A percentile compares a stretch with the other conserved stretches of the same genome.
These are phyloP conservation scores for Dermolepida albohirtum DNA, from an alignment of 2,888 invertebrate genomes.

Conservation along the genomic window DNA sequence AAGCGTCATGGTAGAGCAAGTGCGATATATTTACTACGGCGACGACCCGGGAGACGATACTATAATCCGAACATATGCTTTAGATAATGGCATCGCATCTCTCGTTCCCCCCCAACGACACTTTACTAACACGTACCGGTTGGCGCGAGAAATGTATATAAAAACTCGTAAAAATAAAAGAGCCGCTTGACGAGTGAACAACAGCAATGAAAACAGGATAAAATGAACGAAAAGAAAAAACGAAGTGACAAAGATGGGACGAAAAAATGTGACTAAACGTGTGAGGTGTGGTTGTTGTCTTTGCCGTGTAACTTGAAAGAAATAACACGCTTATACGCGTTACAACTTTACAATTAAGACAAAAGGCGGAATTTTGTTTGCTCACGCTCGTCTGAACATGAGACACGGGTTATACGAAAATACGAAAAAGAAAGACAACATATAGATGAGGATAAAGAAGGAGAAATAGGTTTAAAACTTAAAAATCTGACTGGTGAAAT, in stretches of 20 bases:
- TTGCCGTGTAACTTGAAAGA: not conserved
- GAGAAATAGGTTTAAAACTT: too few species aligned
- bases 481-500: too few species aligned
- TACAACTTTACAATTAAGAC: conserved; percentile 53
- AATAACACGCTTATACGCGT: conserved; percentile 47
- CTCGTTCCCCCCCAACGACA: conserved; percentile 10
- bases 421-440: too few species aligned
- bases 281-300: conserved; percentile 52
- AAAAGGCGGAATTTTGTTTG: conserved; percentile 37
- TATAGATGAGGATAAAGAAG: too few species aligned
- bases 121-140: conserved; percentile 48
- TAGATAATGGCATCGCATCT: conserved; percentile 54
- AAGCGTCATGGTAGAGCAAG: conserved; percentile 36
- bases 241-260: too few species aligned
- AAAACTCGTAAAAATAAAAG: conserved; percentile 52
- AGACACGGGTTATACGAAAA: not conserved
- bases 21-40: conserved; percentile 45
- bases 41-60: conserved; percentile 45
- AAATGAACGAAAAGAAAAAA: conserved; percentile 51
- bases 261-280: too few species aligned
- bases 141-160: conserved; percentile 48
- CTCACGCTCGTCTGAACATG: conserved; percentile 31
- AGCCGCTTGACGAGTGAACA: conserved; percentile 46
- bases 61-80: conserved; percentile 53
- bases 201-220: conserved; percentile 59